Evolutionary conservation across 2,888 invertebrate species (phyloP).

Genomic region (Gibbula magus): DNA sequence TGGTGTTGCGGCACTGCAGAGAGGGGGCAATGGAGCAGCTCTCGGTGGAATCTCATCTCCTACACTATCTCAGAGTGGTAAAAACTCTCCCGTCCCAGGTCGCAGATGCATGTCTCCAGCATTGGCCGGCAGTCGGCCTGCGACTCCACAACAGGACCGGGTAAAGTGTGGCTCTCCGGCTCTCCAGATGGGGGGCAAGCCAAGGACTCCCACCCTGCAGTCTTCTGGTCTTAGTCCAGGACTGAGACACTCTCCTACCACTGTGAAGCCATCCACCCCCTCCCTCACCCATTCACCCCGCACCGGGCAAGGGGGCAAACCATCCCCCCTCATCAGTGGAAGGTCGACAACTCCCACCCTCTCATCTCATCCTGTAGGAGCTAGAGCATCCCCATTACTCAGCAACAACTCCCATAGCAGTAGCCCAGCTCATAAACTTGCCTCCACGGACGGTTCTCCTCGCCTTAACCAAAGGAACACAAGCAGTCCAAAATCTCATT

Average conservation of each 20-base stretch:
- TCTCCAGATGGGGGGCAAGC: conserved; percentile 35
- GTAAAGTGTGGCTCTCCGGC: conserved; percentile 31
- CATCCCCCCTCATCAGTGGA: background rate
- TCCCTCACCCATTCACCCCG: background rate
- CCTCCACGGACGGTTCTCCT: background rate
- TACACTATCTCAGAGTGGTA: conserved; percentile 30
- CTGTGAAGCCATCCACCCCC: conserved; percentile 28
- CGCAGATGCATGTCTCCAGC: conserved; percentile 44
- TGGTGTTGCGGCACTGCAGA: conserved; percentile 36
- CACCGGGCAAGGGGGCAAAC: background rate
- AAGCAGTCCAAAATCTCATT: conserved; percentile 3
- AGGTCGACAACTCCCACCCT: conserved; percentile 7
- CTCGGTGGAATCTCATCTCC: conserved; percentile 58
- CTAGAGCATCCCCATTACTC: background rate
- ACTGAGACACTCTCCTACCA: conserved; percentile 21
- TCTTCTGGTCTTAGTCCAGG: conserved; percentile 25
- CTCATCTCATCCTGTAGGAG: background rate
- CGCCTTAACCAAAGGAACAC: background rate
- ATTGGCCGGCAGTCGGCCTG: conserved; percentile 38
- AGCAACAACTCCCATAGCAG: background rate
- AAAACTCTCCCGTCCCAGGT: conserved; percentile 36
- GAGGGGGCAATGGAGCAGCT: conserved; percentile 42
- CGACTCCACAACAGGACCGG: conserved; percentile 32
- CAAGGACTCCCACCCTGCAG: conserved; percentile 47
- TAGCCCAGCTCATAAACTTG: background rate